These are phyloP conservation scores for Eudyptes chrysolophus DNA, from an alignment of 2,113 vertebrate species.

Conservation along the genomic window DNA sequence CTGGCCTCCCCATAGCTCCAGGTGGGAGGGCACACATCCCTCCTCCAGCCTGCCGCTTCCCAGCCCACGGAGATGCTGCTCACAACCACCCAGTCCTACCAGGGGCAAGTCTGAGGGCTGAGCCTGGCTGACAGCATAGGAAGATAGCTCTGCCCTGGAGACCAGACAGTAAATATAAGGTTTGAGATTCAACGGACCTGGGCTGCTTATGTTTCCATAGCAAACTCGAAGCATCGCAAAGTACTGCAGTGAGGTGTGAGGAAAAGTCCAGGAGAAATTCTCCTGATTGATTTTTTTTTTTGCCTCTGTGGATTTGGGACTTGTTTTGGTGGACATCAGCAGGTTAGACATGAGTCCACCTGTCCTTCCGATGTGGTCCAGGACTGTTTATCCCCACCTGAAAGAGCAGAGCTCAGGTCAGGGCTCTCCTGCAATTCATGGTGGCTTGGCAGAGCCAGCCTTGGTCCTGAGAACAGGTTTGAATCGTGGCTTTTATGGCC, in stretches of 20 bases:
- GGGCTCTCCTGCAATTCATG: fast-evolving
- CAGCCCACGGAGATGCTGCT: not conserved
- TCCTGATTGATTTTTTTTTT: not conserved
- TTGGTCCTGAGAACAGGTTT: not conserved
- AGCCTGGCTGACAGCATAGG: not conserved
- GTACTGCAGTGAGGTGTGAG: not conserved
- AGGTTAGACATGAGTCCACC: not conserved
- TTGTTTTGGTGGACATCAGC: not conserved
- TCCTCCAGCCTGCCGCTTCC: not conserved
- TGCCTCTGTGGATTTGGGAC: not conserved
- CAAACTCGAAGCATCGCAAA: not conserved
- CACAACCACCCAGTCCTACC: not conserved
- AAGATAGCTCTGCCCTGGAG: not conserved
- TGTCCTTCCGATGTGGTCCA: not conserved
- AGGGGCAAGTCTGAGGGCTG: not conserved
- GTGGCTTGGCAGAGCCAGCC: not conserved
- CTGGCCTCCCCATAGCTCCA: not conserved
- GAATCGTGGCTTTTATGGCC: not conserved
- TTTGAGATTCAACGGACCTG: not conserved
- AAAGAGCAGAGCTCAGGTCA: not conserved
- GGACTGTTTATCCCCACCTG: not conserved
- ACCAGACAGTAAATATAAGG: not conserved
- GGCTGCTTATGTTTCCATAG: not conserved
- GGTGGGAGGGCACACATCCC: not conserved
- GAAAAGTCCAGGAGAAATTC: not conserved